phyloP scores from a whole-genome alignment of 2,888 invertebrate species.

The Dicyrtomina minuta region DNA sequence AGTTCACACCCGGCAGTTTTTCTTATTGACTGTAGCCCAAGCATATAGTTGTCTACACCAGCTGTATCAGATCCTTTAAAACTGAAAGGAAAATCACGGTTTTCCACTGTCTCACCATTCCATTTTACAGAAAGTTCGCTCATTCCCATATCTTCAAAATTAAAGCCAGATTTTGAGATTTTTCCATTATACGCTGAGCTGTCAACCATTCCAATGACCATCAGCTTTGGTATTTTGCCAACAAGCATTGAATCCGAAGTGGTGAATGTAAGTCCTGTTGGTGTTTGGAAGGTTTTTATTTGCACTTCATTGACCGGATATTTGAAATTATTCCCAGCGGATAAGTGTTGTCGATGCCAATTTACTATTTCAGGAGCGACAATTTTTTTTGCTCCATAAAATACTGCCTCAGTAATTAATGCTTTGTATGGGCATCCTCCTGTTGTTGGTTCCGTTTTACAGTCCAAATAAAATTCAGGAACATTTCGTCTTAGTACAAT shows the following conservation, averaged over 20 bases:
- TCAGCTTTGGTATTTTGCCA: not conserved
- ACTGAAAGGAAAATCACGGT: not conserved
- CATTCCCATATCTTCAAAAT: not conserved
- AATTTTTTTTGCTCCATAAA: not conserved
- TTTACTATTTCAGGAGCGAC: too few species aligned
- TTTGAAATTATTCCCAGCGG: not conserved
- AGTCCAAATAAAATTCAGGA: slow-evolving; percentile 1
- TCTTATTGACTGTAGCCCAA: not conserved
- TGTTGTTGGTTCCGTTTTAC: not conserved
- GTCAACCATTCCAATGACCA: not conserved
- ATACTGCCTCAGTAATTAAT: not conserved
- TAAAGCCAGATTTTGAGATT: not conserved
- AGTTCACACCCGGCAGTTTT: not conserved
- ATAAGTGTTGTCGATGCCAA: too few species aligned
- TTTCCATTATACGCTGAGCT: not conserved
- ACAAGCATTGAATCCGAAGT: not conserved
- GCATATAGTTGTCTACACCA: not conserved
- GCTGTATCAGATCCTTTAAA: not conserved
- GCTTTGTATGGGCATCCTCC: not conserved
- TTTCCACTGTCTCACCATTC: not conserved
- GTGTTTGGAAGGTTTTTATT: not conserved
- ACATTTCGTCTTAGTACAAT: not conserved
- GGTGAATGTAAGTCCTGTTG: not conserved
- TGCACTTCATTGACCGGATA: not conserved
- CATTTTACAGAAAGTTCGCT: not conserved